Conservation (phyloP, 2,888 invertebrate genomes). For the Mycalesis mineus region DNA sequence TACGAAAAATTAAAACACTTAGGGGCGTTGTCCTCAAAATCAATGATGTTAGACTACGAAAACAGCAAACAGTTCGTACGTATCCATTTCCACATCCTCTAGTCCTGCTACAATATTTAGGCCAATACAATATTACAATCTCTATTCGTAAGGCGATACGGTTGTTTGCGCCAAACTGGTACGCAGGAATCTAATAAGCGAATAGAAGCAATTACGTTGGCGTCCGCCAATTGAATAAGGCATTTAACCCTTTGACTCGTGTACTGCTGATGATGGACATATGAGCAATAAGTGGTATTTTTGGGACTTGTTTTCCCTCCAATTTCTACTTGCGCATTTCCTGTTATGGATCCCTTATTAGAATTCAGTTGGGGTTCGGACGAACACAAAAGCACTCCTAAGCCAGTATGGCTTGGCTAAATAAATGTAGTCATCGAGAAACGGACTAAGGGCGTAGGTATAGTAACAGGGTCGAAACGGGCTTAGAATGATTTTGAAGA, state of each 20-base stretch:
- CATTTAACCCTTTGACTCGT: conserved; percentile 57
- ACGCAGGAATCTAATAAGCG: conserved; percentile 41
- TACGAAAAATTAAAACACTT: too few species aligned
- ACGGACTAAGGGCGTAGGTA: too few species aligned
- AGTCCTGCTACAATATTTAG: conserved; percentile 16
- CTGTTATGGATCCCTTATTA: too few species aligned
- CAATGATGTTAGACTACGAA: not conserved
- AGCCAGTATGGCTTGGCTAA: too few species aligned
- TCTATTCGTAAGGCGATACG: conserved; percentile 38
- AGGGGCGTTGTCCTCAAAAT: not conserved
- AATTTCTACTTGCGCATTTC: too few species aligned
- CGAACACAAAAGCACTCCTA: too few species aligned
- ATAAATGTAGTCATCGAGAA: too few species aligned
- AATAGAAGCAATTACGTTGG: conserved; percentile 65
- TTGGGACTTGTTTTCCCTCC: not conserved
- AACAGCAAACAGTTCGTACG: conserved; percentile 16
- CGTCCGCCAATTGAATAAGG: conserved; percentile 67
- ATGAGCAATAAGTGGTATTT: not conserved
- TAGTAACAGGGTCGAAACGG: too few species aligned
- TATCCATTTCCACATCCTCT: conserved; percentile 38
- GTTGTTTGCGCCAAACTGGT: conserved; percentile 34
- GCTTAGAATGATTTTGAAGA: too few species aligned
- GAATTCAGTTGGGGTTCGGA: too few species aligned
- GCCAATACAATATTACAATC: conserved; percentile 21
- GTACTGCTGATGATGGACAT: not conserved